Evolutionary conservation across 2,888 invertebrate species (phyloP).

Genomic region (Drosophila neonasuta): DNA sequence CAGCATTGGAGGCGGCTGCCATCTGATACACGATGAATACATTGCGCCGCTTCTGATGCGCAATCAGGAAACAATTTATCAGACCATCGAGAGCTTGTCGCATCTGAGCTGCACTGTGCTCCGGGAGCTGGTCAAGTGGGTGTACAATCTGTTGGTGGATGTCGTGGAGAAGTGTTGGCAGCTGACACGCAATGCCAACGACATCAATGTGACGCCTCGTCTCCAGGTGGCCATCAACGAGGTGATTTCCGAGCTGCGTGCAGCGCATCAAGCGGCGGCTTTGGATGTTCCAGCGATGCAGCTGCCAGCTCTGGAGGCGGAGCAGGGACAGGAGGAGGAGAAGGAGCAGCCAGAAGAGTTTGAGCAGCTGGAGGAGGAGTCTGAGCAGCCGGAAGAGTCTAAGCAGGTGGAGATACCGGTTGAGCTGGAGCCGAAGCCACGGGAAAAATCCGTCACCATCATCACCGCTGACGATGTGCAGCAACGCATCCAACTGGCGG

Average conservation of each 20-base stretch:
- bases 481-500: constrained; percentile 21
- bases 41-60: constrained; percentile 95
- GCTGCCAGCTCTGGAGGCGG: too few relatives aligned
- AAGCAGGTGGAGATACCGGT: too few relatives aligned
- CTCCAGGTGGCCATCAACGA: constrained; percentile 45
- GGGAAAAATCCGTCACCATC: neutral
- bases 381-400: too few relatives aligned
- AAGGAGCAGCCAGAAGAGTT: too few relatives aligned
- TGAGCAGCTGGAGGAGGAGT: too few relatives aligned
- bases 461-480: neutral
- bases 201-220: constrained; percentile 34
- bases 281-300: neutral
- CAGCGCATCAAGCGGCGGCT: constrained; percentile 22
- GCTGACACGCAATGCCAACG: constrained; percentile 20
- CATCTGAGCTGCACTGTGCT: constrained; percentile 12
- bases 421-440: too few relatives aligned
- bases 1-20: constrained; percentile 95
- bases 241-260: constrained; percentile 39
- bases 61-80: constrained; percentile 86
- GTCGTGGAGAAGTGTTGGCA: constrained; percentile 42
- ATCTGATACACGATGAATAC: constrained; percentile 95
- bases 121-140: constrained; percentile 30
- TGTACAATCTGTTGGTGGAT: constrained; percentile 24
- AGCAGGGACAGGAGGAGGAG: too few relatives aligned
- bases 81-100: neutral